Conservation (phyloP, 2,888 invertebrate species). For the Drosophila colorata region DNA sequence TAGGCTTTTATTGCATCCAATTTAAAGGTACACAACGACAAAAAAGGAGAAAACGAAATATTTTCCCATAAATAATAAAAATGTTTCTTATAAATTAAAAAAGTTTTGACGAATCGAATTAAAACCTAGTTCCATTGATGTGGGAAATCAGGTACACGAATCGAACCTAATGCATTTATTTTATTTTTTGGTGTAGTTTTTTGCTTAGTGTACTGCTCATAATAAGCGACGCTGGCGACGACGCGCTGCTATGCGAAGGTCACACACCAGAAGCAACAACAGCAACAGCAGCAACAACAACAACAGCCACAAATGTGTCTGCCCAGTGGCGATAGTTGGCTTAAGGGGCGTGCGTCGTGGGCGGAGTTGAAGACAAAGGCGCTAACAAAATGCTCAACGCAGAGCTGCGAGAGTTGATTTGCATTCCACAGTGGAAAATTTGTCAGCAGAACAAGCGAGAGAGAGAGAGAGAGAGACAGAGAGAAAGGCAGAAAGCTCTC, state of each 20-base stretch:
- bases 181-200: slow-evolving; percentile 1
- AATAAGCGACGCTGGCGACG: too few relatives aligned
- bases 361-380: slow-evolving; percentile 48
- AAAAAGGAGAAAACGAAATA: too few relatives aligned
- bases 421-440: slow-evolving; percentile 21
- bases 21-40: too few relatives aligned
- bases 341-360: slow-evolving; percentile 31
- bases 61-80: too few relatives aligned
- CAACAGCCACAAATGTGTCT: slow-evolving; percentile 32
- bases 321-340: slow-evolving; percentile 42
- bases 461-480: slow-evolving; percentile 15
- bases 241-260: slow-evolving; percentile 78
- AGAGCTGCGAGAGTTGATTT: slow-evolving; percentile 12
- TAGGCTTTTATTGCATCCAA: too few relatives aligned
- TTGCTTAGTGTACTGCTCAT: slow-evolving; percentile 51
- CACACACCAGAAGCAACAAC: slow-evolving; percentile 54
- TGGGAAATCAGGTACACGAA: too few relatives aligned
- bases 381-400: slow-evolving; percentile 30
- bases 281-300: slow-evolving; percentile 17
- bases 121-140: too few relatives aligned
- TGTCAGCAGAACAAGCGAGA: slow-evolving; percentile 31
- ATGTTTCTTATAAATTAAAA: too few relatives aligned
- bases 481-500: slow-evolving; percentile 19
- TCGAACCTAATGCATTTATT: too few relatives aligned
- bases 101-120: too few relatives aligned